phyloP scores from a whole-genome alignment of 30 jellyfish, hydroid and myxozoan species.

The Cassiopea andromeda region DNA sequence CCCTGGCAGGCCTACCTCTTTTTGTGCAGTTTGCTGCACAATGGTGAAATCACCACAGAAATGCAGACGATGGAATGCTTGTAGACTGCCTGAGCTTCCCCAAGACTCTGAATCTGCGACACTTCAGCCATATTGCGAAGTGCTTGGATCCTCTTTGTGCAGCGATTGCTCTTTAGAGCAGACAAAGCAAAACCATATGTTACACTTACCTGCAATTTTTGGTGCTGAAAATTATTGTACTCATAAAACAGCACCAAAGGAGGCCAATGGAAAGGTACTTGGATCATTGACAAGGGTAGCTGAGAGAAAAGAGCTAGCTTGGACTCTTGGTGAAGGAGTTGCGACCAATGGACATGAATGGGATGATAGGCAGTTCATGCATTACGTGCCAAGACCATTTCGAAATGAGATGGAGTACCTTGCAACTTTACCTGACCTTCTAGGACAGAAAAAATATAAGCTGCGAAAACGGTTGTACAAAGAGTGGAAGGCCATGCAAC shows the following conservation, averaged over 20 bases:
- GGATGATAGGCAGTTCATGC: neutral
- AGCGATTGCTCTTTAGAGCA: slow-evolving; percentile 47
- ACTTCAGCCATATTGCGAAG: slow-evolving; percentile 56
- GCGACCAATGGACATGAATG: slow-evolving; percentile 34
- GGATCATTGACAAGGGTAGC: neutral
- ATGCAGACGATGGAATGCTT: slow-evolving; percentile 40
- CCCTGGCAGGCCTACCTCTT: slow-evolving; percentile 5
- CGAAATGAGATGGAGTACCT: slow-evolving; percentile 28
- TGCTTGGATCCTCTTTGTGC: slow-evolving; percentile 52
- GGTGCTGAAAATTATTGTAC: neutral
- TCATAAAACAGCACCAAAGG: neutral
- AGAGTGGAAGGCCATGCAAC: slow-evolving; percentile 7
- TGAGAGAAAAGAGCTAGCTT: neutral
- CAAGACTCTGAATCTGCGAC: slow-evolving; percentile 16
- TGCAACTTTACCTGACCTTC: slow-evolving; percentile 19
- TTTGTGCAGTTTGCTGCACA: slow-evolving; percentile 38
- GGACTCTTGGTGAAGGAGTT: slow-evolving; percentile 9
- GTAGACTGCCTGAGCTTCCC: neutral
- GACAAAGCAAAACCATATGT: slow-evolving; percentile 26
- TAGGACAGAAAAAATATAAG: slow-evolving; percentile 6
- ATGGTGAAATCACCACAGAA: slow-evolving; percentile 11
- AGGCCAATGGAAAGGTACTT: neutral
- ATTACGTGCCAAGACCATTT: neutral
- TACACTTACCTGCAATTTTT: slow-evolving; percentile 51
- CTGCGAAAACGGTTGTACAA: slow-evolving; percentile 6